Evolutionary conservation across 1,140 invertebrate species (phyloP), one percentile per base, ranked within the genome.

Genomic region (Bombus sylvicola): DNA sequence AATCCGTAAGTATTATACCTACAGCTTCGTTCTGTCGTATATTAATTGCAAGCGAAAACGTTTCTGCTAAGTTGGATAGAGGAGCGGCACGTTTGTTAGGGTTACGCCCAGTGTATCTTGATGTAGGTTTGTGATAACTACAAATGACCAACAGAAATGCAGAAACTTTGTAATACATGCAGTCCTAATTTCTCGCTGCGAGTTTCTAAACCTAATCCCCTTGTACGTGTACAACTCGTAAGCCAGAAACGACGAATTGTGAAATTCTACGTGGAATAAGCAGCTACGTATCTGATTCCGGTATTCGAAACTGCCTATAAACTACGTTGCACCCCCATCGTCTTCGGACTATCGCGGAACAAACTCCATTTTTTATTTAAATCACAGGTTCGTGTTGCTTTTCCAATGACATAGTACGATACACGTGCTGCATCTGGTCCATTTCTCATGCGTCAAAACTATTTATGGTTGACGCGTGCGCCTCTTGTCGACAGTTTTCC

Each of bases 381-480:
- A 81, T 81, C 77, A 66, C 66, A 12, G 9, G 34, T 57, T 68
- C 79, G 28, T 53, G 59, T 85, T 81, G 71, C 34, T 43, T 57
- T 57, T n/a, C 59, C 15, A 81, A 81, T 85, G 84, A 74, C 68
- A 81, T 62, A 81, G 37, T 66, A 47, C 39, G 57, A 80, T 88
- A 87, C 84, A 86, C 84, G 71, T 66, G 83, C 81, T 88, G 80
- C 71, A 79, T 74, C 77, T 78, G 75, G 86, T 59, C 84, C 86
- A 91, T 91, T 91, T 91, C 88, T 91, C 90, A 83, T 43, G 72
- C 75, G 90, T 91, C 89, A 88, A 87, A 91, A 91, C 90, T 91
- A 88, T 91, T 91, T 91, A 88, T 86, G 73, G 78, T 78, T 81
- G 80, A 88, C 85, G 86, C 87, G 83, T 82, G 72, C 91, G 84